Percentiles rank a stretch among this genome's conserved stretches.
Conservation (phyloP, 2,888 invertebrate genomes). For the Congeria kusceri region DNA sequence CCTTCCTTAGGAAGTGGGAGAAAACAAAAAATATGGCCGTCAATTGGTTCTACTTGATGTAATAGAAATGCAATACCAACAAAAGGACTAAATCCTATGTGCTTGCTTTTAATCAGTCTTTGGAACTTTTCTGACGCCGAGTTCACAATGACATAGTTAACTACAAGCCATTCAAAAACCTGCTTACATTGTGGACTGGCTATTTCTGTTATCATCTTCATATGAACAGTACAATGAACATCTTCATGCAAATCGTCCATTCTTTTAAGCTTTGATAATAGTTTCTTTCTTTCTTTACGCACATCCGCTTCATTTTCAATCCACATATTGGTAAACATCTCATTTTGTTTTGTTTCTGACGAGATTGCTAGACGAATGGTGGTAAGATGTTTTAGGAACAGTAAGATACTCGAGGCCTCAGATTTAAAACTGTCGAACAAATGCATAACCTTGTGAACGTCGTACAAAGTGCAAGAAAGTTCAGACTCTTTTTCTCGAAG, state of each 20-base stretch:
- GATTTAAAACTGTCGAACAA: conserved; percentile 74
- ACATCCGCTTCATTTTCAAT: not conserved
- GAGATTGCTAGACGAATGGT: conserved; percentile 56
- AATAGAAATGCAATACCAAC: conserved; percentile 44
- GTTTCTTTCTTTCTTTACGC: not conserved
- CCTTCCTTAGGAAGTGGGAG: conserved; percentile 79
- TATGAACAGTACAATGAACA: not conserved
- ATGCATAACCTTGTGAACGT: conserved; percentile 65
- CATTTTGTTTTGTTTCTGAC: not conserved
- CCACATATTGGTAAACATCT: not conserved
- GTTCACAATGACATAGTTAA: conserved; percentile 30
- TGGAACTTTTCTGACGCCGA: conserved; percentile 30
- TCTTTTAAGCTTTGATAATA: not conserved
- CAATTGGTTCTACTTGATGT: conserved; percentile 4
- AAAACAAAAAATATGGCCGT: conserved; percentile 69
- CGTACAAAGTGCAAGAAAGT: conserved; percentile 74
- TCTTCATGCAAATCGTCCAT: not conserved
- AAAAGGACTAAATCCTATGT: conserved; percentile 34
- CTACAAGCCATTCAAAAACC: conserved; percentile 21
- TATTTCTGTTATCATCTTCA: conserved; percentile 12
- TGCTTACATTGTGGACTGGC: not conserved
- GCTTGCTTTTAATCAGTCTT: conserved; percentile 21
- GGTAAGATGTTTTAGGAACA: conserved; percentile 80
- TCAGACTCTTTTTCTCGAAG: conserved; percentile 72
- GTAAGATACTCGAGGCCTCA: conserved; percentile 74